Conservation (phyloP, 1,140 invertebrate species). For the Calephelis nemesis region DNA sequence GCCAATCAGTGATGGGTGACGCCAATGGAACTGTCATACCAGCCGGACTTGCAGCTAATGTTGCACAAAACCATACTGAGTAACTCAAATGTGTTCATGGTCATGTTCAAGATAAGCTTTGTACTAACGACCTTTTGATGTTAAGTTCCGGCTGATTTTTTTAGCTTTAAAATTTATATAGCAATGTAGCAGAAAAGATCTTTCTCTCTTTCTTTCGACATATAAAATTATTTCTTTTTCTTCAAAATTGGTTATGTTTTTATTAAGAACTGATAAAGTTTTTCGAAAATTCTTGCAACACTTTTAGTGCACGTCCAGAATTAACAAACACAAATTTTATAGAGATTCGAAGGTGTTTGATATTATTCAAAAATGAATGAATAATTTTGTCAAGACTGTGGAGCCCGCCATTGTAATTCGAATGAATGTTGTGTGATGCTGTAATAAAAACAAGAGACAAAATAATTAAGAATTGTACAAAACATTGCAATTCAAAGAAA, state of each 20-base stretch:
- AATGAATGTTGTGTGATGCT: slow-evolving; percentile 23
- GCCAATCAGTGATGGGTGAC: slow-evolving; percentile 18
- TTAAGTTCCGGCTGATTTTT: neutral
- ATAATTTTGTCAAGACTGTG: slow-evolving; percentile 19
- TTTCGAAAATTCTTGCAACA: no score
- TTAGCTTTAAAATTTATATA: neutral
- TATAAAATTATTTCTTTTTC: no score
- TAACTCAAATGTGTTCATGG: no score
- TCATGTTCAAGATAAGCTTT: no score
- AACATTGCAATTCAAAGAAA: slow-evolving; percentile 5
- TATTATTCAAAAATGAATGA: slow-evolving; percentile 14
- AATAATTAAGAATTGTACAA: slow-evolving; percentile 21
- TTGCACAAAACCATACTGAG: no score
- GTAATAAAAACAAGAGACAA: slow-evolving; percentile 21
- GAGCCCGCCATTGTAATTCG: slow-evolving; percentile 13
- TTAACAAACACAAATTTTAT: neutral
- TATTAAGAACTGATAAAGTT: no score
- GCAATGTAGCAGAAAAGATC: no score
- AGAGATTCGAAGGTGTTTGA: neutral
- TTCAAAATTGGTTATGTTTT: no score
- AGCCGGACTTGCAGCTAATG: no score
- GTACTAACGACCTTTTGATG: no score
- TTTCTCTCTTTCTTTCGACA: no score
- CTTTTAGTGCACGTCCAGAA: no score
- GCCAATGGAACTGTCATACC: neutral